Conservation (phyloP, 92 coral and sea anemone genomes). For the Phymanthus crucifer region DNA sequence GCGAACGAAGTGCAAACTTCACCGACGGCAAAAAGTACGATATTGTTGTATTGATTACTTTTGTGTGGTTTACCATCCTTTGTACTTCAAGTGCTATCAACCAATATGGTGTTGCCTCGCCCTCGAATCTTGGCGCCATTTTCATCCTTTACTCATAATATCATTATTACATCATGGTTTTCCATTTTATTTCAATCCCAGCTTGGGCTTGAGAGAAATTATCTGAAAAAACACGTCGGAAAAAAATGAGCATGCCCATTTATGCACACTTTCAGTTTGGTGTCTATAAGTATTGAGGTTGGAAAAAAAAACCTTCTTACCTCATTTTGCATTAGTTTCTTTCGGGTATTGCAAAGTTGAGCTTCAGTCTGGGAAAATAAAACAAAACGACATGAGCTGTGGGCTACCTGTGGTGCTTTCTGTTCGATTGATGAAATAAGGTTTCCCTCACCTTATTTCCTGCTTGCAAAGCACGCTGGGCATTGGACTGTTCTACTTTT, state of each 20-base stretch:
- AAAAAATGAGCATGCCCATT: background rate
- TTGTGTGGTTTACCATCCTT: too few relatives aligned
- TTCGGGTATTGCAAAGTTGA: conserved; percentile 68
- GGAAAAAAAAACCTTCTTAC: conserved; percentile 21
- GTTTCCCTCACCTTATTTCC: conserved; percentile 58
- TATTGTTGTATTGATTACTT: too few relatives aligned
- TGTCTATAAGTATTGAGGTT: background rate
- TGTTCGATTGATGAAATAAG: background rate
- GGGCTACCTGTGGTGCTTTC: background rate
- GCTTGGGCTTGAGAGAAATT: conserved; percentile 29
- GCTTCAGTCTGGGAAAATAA: conserved; percentile 58
- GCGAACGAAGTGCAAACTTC: too few relatives aligned
- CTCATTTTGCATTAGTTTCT: conserved; percentile 88
- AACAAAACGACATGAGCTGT: background rate
- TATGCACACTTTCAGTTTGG: background rate
- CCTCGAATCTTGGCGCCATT: too few relatives aligned
- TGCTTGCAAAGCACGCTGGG: conserved; percentile 67
- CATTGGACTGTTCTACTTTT: conserved; percentile 63
- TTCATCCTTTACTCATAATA: too few relatives aligned
- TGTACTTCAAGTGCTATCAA: too few relatives aligned
- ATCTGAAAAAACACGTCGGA: conserved; percentile 2
- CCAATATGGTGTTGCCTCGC: too few relatives aligned
- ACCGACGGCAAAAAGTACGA: too few relatives aligned
- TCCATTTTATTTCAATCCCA: conserved; percentile 19
- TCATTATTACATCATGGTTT: background rate